These are phyloP conservation scores for Lagopus muta DNA, from an alignment of 2,113 vertebrate genomes.

Conservation along the genomic window DNA sequence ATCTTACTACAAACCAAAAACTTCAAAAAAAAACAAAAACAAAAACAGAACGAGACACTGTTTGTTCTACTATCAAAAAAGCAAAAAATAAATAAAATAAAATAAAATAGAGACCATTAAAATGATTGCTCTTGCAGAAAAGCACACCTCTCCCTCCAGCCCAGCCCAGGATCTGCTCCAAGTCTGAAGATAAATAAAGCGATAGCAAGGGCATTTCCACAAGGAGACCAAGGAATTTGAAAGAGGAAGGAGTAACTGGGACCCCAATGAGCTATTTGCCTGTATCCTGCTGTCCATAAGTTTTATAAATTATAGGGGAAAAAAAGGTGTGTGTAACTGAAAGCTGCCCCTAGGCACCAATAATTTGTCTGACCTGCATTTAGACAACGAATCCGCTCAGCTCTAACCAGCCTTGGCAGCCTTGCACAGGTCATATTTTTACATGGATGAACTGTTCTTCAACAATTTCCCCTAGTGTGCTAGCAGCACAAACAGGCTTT, in stretches of 20 bases:
- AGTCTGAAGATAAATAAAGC: conserved; percentile 53
- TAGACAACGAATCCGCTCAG: conserved; percentile 4
- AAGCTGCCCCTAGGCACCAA: conserved; percentile 59
- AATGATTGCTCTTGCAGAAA: not conserved
- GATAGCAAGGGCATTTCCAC: conserved; percentile 53
- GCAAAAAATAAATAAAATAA: not conserved
- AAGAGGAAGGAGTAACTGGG: conserved; percentile 60
- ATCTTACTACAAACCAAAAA: not conserved
- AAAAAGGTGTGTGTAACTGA: conserved; percentile 3
- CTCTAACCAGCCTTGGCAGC: conserved; percentile 61
- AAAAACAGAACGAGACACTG: not conserved
- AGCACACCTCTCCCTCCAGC: not conserved
- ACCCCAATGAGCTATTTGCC: conserved; percentile 62
- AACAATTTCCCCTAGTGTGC: conserved; percentile 63
- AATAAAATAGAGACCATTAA: not conserved
- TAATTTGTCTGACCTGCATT: conserved; percentile 61
- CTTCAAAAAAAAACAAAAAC: not conserved
- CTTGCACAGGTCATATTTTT: conserved; percentile 32
- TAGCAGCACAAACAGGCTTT: conserved; percentile 62
- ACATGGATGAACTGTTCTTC: conserved; percentile 68
- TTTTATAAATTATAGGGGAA: conserved; percentile 60
- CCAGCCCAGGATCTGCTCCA: not conserved
- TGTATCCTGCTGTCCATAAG: conserved; percentile 65
- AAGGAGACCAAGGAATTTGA: conserved; percentile 48
- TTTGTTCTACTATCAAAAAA: not conserved